These are phyloP conservation scores for Tribolium castaneum DNA, from an alignment of 1,140 invertebrate species.

Conservation along the genomic window DNA sequence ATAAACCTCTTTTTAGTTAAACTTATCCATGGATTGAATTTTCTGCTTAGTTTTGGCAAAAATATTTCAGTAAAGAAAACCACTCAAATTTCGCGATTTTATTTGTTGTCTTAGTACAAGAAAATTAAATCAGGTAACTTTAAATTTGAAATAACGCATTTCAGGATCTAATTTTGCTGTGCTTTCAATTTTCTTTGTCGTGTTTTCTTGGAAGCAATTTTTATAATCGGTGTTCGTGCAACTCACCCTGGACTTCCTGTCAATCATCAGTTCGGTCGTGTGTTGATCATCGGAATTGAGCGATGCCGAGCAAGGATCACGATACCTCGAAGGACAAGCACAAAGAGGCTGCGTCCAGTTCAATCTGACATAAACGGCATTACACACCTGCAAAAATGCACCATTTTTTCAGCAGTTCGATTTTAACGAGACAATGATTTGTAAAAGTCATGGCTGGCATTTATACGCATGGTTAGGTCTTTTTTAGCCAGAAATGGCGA, in stretches of 20 bases:
- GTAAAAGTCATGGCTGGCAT: not conserved
- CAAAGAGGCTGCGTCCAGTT: slow-evolving; percentile 94
- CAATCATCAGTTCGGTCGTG: slow-evolving; percentile 88
- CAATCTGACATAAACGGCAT: slow-evolving; percentile 89
- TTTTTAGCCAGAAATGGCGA: not conserved
- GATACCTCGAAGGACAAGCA: slow-evolving; percentile 86
- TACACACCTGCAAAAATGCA: slow-evolving; percentile 78
- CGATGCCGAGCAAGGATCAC: slow-evolving; percentile 90
- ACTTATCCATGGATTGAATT: too few species aligned
- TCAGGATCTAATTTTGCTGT: too few species aligned
- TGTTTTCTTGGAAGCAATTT: not conserved
- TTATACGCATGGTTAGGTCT: not conserved
- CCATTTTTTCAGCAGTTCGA: not conserved
- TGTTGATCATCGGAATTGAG: slow-evolving; percentile 90
- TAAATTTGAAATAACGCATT: too few species aligned
- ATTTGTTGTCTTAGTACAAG: too few species aligned
- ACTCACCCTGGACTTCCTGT: slow-evolving; percentile 81
- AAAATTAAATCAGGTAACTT: too few species aligned
- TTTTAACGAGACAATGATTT: not conserved
- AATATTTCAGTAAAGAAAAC: too few species aligned
- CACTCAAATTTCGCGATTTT: too few species aligned
- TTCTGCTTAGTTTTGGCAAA: too few species aligned
- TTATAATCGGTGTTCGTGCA: not conserved
- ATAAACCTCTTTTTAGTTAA: too few species aligned
- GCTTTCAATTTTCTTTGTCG: too few species aligned